Conservation (phyloP, 2,797 vertebrate genomes). For the Thamnophis elegans region DNA sequence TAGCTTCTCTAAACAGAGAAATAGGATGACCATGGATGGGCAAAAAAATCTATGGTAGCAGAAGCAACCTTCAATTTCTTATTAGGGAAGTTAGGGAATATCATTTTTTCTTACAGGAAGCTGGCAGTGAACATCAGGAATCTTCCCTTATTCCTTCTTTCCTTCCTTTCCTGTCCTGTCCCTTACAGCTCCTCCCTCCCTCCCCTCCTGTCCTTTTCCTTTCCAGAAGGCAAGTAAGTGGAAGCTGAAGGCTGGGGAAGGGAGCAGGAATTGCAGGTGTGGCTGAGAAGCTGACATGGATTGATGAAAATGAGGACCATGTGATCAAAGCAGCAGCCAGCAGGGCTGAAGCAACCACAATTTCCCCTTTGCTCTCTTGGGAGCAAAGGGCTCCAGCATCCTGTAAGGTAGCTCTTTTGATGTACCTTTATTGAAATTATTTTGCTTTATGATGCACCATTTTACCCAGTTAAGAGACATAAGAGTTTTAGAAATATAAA, state of each 20-base stretch:
- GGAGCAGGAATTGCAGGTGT: neutral
- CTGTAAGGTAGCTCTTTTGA: neutral
- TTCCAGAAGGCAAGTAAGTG: too few relatives aligned
- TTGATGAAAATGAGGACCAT: neutral
- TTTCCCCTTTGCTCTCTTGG: neutral
- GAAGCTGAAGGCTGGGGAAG: neutral
- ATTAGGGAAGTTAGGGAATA: neutral
- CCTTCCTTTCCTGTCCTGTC: neutral
- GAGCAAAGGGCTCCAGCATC: neutral
- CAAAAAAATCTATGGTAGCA: neutral
- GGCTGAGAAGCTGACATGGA: neutral
- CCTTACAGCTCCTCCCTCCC: too few relatives aligned
- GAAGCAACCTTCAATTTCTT: neutral
- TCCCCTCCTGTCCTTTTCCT: too few relatives aligned
- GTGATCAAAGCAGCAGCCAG: neutral
- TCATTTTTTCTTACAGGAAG: neutral
- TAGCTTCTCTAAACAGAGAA: neutral
- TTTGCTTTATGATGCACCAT: neutral
- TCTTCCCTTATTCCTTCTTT: neutral
- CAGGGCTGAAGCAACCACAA: neutral
- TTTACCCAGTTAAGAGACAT: neutral
- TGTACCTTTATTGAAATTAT: neutral
- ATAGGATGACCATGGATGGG: neutral
- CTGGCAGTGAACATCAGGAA: neutral
- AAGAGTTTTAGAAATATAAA: neutral